Percentiles rank a stretch among this genome's conserved stretches.
These are phyloP conservation scores for Sminthurides aquaticus DNA, from an alignment of 2,888 invertebrate species.

Conservation along the genomic window DNA sequence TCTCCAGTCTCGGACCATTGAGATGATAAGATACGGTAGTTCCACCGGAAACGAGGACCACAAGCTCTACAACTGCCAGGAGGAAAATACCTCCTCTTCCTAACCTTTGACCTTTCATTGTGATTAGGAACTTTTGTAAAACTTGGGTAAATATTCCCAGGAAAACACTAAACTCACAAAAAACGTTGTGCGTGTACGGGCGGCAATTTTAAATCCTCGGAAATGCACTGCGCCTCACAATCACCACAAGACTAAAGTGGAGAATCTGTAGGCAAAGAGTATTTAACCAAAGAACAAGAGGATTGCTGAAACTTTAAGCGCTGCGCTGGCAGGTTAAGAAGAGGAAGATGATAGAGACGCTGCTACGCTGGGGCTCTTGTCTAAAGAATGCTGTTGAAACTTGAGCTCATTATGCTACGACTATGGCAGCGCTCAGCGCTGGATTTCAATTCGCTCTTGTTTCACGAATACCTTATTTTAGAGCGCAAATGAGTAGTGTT, in stretches of 20 bases:
- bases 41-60: background rate
- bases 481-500: background rate
- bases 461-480: background rate
- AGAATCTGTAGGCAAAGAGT: too few relatives aligned
- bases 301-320: background rate
- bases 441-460: background rate
- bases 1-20: constrained; percentile 19
- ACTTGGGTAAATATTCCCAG: too few relatives aligned
- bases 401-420: background rate
- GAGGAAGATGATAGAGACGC: too few relatives aligned
- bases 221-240: background rate
- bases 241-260: too few relatives aligned
- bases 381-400: too few relatives aligned
- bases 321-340: too few relatives aligned
- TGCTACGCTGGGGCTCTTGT: too few relatives aligned
- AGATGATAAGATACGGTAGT: constrained; percentile 1
- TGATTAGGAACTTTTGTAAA: background rate
- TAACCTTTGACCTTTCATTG: background rate
- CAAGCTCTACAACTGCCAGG: too few relatives aligned
- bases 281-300: background rate
- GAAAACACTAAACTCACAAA: too few relatives aligned
- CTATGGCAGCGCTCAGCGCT: background rate
- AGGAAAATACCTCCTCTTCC: too few relatives aligned
- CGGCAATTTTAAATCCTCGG: too few relatives aligned
- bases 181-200: background rate